A percentile compares a stretch with the other conserved stretches of the same genome.
Evolutionary conservation across 2,797 vertebrate species (phyloP).

Genomic region (Xyrichtys novacula): DNA sequence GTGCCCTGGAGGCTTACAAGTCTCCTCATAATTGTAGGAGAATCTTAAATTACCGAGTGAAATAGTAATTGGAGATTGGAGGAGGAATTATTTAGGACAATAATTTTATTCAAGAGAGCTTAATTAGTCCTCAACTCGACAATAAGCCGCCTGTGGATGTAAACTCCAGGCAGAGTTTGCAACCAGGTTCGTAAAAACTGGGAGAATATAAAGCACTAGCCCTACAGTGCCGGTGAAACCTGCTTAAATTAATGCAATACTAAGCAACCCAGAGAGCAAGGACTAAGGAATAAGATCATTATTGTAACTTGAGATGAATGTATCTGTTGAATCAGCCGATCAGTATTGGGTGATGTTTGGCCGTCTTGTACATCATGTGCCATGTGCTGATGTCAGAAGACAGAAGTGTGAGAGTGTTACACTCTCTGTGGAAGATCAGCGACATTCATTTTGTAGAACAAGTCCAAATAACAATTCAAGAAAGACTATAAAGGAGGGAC

Average conservation of each 20-base stretch:
- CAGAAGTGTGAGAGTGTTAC: no score
- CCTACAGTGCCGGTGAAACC: not conserved
- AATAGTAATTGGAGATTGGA: not conserved
- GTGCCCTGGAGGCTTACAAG: not conserved
- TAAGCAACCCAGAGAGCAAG: not conserved
- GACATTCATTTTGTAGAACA: no score
- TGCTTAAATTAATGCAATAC: slow-evolving; percentile 3
- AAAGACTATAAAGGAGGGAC: no score
- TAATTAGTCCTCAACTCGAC: not conserved
- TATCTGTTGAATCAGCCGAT: not conserved
- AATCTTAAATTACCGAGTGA: not conserved
- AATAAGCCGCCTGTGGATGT: slow-evolving; percentile 1
- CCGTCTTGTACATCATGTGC: no score
- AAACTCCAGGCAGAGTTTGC: slow-evolving; percentile 5
- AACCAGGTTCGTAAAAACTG: slow-evolving; percentile 2
- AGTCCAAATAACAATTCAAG: no score
- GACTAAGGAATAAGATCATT: no score
- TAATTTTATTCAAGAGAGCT: slow-evolving; percentile 3
- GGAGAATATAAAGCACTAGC: slow-evolving; percentile 3
- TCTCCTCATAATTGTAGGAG: not conserved
- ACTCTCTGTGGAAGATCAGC: no score
- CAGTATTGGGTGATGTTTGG: no score
- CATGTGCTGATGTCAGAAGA: no score
- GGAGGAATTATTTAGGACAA: not conserved
- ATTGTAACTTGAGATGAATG: not conserved